Evolutionary conservation across 2,888 invertebrate species (phyloP).

Genomic region (Tenthredo scrophulariae): DNA sequence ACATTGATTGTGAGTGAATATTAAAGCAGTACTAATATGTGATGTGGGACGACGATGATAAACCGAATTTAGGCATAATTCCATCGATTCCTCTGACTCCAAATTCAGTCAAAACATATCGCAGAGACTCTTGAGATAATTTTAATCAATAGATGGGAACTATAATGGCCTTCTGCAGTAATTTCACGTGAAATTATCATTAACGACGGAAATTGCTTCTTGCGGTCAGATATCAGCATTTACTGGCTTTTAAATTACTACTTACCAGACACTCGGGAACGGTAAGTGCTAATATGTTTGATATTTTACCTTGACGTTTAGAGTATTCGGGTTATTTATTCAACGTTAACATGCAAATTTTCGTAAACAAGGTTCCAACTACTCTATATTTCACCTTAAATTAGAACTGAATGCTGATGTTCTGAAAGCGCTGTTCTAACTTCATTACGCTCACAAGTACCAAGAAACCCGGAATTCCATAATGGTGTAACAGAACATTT

Average conservation of each 20-base stretch:
- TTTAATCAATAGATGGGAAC: neutral
- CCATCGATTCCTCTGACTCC: neutral
- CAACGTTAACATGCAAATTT: neutral
- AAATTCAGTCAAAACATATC: neutral
- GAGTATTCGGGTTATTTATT: neutral
- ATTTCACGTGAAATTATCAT: neutral
- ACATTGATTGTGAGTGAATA: neutral
- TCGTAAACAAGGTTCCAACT: neutral
- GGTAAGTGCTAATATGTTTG: neutral
- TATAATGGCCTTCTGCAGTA: neutral
- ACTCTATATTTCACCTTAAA: neutral
- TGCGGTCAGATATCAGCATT: constrained; percentile 3
- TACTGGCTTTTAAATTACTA: constrained; percentile 1
- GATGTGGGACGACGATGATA: neutral
- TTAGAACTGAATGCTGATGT: neutral
- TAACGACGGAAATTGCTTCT: constrained; percentile 6
- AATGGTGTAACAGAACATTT: neutral
- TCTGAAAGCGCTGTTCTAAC: neutral
- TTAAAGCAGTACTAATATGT: neutral
- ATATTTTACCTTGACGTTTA: neutral
- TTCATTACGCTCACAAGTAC: neutral
- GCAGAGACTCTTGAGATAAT: neutral
- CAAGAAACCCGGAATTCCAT: neutral
- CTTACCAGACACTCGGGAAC: neutral
- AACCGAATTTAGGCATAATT: neutral